Base-by-base conservation (phyloP, 2,113 vertebrate species). In the Bostrychus sinensis region DNA sequence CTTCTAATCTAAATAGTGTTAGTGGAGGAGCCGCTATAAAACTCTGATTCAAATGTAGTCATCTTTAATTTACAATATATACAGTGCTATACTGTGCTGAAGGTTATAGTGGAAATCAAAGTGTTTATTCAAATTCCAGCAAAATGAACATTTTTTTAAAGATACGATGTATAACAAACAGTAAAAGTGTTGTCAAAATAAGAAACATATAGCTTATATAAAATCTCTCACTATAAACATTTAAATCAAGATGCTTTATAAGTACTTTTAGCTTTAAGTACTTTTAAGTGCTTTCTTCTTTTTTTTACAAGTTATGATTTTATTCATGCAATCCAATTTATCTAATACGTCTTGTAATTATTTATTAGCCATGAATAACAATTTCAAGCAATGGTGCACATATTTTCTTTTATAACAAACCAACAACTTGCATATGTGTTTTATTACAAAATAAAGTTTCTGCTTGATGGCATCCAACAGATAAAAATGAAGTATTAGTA, bases 11-110 rank as follows among this genome's bases (percentile, higher is more conserved):
- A 58, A 41, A 43, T 9, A 14, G 66, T 69, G 68, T 56, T 32
- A n/a, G 61, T 71, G 53, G 38, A 70, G 66, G 48, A 66, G 30
- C 30, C 53, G 48, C 36, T 50, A 66, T 53, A 37, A 38, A 61
- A 54, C 32, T 59, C 26, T 20, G 45, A 66, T 56, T 71, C 41
- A 46, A 75, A 73, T 62, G 53, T 66, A 56, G 41, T 73, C 32
- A 2, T 46, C n/a, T 63, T 51, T 23, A 43, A 34, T 78, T 83
- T 82, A 88, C 63, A 87, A 86, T 86, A 88, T 86, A 72, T 78
- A 86, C 84, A 89, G 50, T 12, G 22, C 67, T 79, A 71, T 72
- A 68, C 19, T 46, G 22, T 57, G 62, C 65, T 62, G 38, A 22
- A 73, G 54, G 39, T 38, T 72, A 54, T 17, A 50, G 16, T 70